Conservation (phyloP, 2,888 invertebrate species). For the Chrysolina oricalcia region DNA sequence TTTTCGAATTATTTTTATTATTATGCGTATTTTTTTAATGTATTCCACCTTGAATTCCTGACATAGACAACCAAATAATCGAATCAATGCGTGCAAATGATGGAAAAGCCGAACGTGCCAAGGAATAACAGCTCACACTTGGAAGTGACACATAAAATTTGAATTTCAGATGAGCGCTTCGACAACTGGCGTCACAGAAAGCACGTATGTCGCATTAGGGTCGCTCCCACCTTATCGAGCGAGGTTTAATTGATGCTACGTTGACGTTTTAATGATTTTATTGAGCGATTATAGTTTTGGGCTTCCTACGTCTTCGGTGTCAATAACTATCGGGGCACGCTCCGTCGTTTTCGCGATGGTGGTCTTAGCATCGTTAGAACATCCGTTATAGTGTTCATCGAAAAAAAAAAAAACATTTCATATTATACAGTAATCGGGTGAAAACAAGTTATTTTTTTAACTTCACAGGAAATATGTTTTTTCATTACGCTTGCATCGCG, state of each 20-base stretch:
- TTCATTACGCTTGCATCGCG: no score
- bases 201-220: not conserved
- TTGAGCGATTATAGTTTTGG: not conserved
- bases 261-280: slow-evolving; percentile 2
- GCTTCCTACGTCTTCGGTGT: slow-evolving; percentile 8
- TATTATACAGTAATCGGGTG: no score
- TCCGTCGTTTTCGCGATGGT: not conserved
- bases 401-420: not conserved
- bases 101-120: not conserved
- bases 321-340: not conserved
- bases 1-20: no score
- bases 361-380: not conserved
- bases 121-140: not conserved
- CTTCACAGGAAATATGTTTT: no score
- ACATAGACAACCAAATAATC: not conserved
- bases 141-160: not conserved
- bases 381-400: not conserved
- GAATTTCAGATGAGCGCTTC: slow-evolving; percentile 1
- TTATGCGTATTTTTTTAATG: no score
- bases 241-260: not conserved
- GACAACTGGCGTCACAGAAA: not conserved
- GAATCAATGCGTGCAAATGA: not conserved
- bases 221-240: not conserved
- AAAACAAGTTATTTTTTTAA: no score
- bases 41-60: not conserved